phyloP scores from a whole-genome alignment of 2,888 invertebrate genomes.

The Chrysolina haemoptera region DNA sequence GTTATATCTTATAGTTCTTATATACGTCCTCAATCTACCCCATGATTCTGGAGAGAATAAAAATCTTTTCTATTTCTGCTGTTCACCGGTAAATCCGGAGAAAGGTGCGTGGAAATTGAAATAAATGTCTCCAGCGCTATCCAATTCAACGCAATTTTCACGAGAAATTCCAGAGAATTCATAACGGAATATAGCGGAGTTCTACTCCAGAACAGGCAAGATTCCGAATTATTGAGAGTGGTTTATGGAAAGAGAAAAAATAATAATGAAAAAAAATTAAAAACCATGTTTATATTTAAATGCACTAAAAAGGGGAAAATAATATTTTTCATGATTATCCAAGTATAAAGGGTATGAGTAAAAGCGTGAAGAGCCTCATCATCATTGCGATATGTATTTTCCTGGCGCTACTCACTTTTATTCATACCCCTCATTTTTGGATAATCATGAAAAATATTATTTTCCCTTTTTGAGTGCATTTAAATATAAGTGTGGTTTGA shows the following conservation, averaged over 20 bases:
- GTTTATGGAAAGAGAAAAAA: background rate
- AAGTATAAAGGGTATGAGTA: too few species aligned
- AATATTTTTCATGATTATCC: too few species aligned
- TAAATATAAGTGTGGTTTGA: too few species aligned
- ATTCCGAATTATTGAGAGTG: background rate
- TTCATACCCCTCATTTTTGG: too few species aligned
- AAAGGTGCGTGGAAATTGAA: constrained; percentile 66
- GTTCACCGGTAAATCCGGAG: constrained; percentile 62
- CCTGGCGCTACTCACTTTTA: too few species aligned
- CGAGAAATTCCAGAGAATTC: constrained; percentile 7
- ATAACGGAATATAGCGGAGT: constrained; percentile 4
- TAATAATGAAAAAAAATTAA: too few species aligned
- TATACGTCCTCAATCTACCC: constrained; percentile 57
- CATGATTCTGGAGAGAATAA: constrained; percentile 62
- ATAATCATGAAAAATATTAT: too few species aligned
- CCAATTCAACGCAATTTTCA: constrained; percentile 24
- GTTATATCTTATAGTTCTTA: constrained; percentile 64
- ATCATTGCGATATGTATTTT: too few species aligned
- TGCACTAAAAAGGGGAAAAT: too few species aligned
- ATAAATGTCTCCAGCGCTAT: constrained; percentile 61
- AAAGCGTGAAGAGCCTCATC: too few species aligned
- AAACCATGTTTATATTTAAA: too few species aligned
- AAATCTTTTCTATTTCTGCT: constrained; percentile 64
- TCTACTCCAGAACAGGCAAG: background rate
- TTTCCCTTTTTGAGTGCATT: too few species aligned